These are phyloP conservation scores for Phrynocephalus versicolor DNA, from an alignment of 2,113 vertebrate genomes.

Conservation along the genomic window DNA sequence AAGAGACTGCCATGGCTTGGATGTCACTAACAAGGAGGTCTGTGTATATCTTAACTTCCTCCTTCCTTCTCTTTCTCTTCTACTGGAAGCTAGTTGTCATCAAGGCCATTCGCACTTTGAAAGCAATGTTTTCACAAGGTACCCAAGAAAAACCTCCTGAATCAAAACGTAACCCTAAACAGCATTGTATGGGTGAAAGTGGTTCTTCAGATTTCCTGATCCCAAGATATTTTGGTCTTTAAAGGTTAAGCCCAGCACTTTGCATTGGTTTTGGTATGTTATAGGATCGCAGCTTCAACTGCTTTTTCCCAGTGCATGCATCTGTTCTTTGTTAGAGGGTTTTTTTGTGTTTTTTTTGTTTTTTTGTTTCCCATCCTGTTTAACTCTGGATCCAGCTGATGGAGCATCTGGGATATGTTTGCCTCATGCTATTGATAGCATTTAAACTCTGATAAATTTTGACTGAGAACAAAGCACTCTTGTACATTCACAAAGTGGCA, in stretches of 20 bases:
- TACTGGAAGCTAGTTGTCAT: no score
- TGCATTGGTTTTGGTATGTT: not conserved
- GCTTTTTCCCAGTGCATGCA: not conserved
- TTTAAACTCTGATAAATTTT: not conserved
- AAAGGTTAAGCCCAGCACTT: not conserved
- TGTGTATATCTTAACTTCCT: no score
- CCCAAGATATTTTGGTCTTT: not conserved
- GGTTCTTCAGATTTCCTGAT: not conserved
- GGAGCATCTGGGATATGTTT: not conserved
- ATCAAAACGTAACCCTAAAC: not conserved
- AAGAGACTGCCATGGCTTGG: no score
- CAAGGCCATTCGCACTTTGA: no score
- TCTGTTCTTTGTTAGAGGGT: no score
- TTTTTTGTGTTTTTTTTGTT: no score
- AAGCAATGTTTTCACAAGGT: no score
- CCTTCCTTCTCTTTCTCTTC: no score
- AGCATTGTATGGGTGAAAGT: not conserved
- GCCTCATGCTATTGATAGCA: not conserved
- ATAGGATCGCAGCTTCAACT: not conserved
- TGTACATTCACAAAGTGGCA: not conserved
- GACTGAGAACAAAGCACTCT: not conserved
- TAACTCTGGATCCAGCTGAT: not conserved
- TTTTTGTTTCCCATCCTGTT: not conserved
- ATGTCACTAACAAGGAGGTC: no score
- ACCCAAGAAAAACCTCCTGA: no score